Conservation (phyloP, 2,888 invertebrate species). For the Aspidiotus rigidus region DNA sequence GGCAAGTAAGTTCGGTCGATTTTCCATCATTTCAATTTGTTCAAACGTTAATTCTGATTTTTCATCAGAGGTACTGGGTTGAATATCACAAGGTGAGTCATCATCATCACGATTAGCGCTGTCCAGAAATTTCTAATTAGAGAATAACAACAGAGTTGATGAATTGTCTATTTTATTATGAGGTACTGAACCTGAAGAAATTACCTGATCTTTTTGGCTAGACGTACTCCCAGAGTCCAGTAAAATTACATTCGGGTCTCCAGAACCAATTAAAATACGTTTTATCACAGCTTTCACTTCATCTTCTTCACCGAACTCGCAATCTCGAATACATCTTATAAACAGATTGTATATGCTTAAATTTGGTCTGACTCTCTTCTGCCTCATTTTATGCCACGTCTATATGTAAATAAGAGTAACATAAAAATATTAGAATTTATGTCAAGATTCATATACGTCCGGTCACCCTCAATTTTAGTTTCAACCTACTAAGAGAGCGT, state of each 20-base stretch:
- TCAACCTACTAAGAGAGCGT: conserved; percentile 55
- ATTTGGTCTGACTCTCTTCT: conserved; percentile 56
- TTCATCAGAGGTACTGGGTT: too few relatives aligned
- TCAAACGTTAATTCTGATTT: background rate
- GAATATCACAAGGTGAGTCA: too few relatives aligned
- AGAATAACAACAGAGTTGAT: too few relatives aligned
- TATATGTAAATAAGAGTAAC: conserved; percentile 37
- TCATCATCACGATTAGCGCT: too few relatives aligned
- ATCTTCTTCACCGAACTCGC: conserved; percentile 60
- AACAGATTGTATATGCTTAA: conserved; percentile 71
- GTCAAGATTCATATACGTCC: background rate
- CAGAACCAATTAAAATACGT: background rate
- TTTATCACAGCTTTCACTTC: conserved; percentile 41
- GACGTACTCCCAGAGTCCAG: too few relatives aligned
- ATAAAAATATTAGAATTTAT: background rate
- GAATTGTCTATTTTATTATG: too few relatives aligned
- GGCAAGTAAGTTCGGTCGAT: conserved; percentile 58
- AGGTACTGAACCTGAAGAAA: too few relatives aligned
- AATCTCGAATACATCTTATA: conserved; percentile 68
- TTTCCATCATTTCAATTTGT: conserved; percentile 31
- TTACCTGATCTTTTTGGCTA: too few relatives aligned
- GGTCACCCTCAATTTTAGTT: background rate
- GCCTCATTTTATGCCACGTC: conserved; percentile 76
- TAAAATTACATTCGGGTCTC: too few relatives aligned
- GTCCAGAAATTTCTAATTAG: too few relatives aligned